phyloP scores from a whole-genome alignment of 1,140 invertebrate genomes.

The Trachymyrmex cornetzi region DNA sequence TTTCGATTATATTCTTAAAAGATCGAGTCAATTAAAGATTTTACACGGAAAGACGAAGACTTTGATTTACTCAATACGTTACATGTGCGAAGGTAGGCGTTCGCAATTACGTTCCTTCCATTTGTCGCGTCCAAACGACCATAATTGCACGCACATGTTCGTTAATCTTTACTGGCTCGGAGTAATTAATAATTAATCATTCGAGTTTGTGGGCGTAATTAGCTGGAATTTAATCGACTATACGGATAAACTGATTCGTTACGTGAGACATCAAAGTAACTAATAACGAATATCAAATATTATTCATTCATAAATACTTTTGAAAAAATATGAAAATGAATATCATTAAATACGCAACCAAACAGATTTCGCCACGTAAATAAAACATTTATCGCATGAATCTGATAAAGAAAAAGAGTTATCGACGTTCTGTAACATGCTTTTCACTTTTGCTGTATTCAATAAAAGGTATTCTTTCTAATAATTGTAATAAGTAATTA shows the following conservation, averaged over 20 bases:
- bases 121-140: background rate
- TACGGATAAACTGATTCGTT: constrained; percentile 3
- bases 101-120: constrained; percentile 9
- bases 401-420: background rate
- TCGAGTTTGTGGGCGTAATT: constrained; percentile 29
- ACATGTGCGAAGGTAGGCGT: constrained; percentile 10
- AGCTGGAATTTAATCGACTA: background rate
- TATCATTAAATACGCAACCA: background rate
- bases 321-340: background rate
- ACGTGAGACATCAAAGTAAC: background rate
- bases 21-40: constrained; percentile 31
- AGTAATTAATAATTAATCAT: constrained; percentile 47
- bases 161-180: constrained; percentile 1
- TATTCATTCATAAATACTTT: background rate
- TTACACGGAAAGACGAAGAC: no score
- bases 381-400: constrained; percentile 10
- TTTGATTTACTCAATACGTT: constrained; percentile 29
- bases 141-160: constrained; percentile 31
- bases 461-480: background rate
- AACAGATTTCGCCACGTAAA: background rate
- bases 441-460: background rate
- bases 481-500: background rate
- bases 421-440: background rate
- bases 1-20: constrained; percentile 34
- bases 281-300: constrained; percentile 5